Evolutionary conservation across 2,888 invertebrate genomes (phyloP), one percentile per base, ranked within the genome.

Genomic region (Formica aserva): DNA sequence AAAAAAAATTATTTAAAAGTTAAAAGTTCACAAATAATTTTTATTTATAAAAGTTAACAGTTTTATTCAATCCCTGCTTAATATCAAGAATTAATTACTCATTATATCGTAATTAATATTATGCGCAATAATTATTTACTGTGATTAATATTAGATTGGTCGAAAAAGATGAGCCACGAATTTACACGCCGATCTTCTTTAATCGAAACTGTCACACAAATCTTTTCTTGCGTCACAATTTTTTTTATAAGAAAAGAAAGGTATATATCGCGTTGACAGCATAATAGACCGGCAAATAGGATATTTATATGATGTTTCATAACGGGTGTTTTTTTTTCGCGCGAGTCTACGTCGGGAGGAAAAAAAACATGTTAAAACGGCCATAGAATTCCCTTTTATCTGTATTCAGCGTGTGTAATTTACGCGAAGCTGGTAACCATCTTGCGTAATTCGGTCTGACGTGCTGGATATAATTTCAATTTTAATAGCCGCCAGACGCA

Each of bases 371-470:
- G 32, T 1, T n/a, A 41, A 32, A 3, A 29, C 22, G 52, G 41
- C n/a, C 35, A 8, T 41, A 67, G 76, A 77, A 67, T 55, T 38
- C 15, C 52, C 18, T n/a, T 48, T 48, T 48, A 29, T 55, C 38
- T 67, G 52, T 32, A 35, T 35, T 35, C 48, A 29, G 45, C 52
- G 52, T 71, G 62, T 38, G 81, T 85, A 84, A 87, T 87, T 88
- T 82, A 71, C 76, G 35, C 60, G 63, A 22, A 71, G 63, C 29
- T 26, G 45, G 32, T 77, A 86, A 81, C 75, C 65, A 41, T 62
- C 71, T 86, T 83, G 82, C 84, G 82, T 87, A 85, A 89, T 89
- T 84, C 81, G 66, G 67, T 65, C 78, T 74, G 72, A 35, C 74
- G 74, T 52, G 74, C 62, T 66, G 84, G 52, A 77, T 66, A 81